These are phyloP conservation scores for Climacteris rufus DNA, from an alignment of 2,113 vertebrate species.

Conservation along the genomic window DNA sequence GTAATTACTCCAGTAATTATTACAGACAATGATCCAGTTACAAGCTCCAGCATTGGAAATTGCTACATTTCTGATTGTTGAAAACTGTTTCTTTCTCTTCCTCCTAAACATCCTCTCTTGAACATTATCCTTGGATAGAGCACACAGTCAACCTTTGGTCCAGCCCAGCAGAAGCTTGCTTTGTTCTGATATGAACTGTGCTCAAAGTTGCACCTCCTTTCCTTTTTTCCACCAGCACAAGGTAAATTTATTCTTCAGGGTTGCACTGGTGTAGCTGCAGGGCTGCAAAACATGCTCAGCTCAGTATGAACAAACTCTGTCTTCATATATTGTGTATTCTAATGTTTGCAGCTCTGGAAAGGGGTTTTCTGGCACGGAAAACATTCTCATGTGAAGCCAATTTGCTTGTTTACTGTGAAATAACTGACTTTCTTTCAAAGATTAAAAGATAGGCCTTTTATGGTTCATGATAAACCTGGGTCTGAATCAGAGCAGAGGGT, in stretches of 20 bases:
- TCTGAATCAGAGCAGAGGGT: slow-evolving; percentile 9
- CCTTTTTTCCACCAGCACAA: neutral
- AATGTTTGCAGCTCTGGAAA: neutral
- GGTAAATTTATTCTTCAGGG: neutral
- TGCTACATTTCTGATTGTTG: neutral
- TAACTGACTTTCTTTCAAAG: slow-evolving; percentile 35
- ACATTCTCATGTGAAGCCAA: neutral
- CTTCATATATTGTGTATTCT: neutral
- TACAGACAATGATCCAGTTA: neutral
- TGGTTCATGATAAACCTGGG: slow-evolving; percentile 28
- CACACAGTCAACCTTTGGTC: neutral
- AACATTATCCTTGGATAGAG: neutral
- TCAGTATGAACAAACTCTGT: neutral
- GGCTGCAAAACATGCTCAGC: neutral
- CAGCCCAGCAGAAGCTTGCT: neutral
- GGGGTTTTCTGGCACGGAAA: neutral
- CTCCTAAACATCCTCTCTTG: neutral
- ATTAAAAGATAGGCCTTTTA: slow-evolving; percentile 42
- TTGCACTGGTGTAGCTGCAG: neutral
- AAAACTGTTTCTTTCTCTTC: neutral
- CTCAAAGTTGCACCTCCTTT: neutral
- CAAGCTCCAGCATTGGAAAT: neutral
- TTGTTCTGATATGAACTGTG: neutral
- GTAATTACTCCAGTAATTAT: neutral
- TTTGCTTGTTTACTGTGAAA: slow-evolving; percentile 40